A percentile compares a stretch with the other conserved stretches of the same genome.
phyloP scores from a whole-genome alignment of 2,888 invertebrate species.

The Phaedon cochleariae region DNA sequence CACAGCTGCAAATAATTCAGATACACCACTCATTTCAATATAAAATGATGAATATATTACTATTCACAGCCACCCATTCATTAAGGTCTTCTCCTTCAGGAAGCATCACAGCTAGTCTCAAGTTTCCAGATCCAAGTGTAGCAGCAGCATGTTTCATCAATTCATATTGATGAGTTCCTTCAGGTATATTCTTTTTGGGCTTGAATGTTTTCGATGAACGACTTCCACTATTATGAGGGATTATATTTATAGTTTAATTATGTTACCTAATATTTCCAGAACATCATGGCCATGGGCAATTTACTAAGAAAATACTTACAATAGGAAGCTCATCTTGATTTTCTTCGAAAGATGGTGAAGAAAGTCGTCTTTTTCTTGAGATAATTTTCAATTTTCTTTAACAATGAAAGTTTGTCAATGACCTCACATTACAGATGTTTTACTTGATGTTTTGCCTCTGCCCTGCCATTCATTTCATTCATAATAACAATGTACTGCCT shows the following conservation, averaged over 20 bases:
- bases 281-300: neutral
- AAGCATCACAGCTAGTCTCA: slow-evolving; percentile 93
- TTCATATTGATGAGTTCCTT: slow-evolving; percentile 98
- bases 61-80: slow-evolving; percentile 99
- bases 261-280: slow-evolving; percentile 19
- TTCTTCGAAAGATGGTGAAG: neutral
- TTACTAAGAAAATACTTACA: slow-evolving; percentile 64
- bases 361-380: neutral
- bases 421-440: slow-evolving; percentile 42
- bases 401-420: slow-evolving; percentile 52
- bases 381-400: slow-evolving; percentile 14
- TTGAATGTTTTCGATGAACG: slow-evolving; percentile 97
- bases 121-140: slow-evolving; percentile 96
- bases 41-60: slow-evolving; percentile 68
- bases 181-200: slow-evolving; percentile 98
- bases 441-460: too few relatives aligned
- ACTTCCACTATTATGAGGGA: slow-evolving; percentile 75
- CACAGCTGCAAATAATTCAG: slow-evolving; percentile 75
- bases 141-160: slow-evolving; percentile 99
- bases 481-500: too few relatives aligned
- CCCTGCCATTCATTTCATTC: too few relatives aligned
- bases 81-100: slow-evolving; percentile 99
- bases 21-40: neutral
- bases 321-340: slow-evolving; percentile 65
- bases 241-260: too few relatives aligned